phyloP scores from a whole-genome alignment of 2,888 invertebrate genomes.

The Agrochola circellaris region DNA sequence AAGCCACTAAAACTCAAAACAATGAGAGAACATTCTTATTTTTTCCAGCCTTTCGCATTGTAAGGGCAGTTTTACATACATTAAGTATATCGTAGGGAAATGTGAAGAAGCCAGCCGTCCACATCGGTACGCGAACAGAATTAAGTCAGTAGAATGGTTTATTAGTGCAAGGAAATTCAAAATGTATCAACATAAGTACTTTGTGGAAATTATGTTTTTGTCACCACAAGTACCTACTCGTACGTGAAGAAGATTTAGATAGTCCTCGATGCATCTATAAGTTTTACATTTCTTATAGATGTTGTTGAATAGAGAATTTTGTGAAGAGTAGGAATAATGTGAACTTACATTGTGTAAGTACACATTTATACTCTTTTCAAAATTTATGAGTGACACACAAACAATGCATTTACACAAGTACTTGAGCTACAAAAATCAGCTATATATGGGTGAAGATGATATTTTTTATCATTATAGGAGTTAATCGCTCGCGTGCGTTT shows the following conservation, averaged over 20 bases:
- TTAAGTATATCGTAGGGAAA: constrained; percentile 59
- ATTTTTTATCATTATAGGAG: constrained; percentile 65
- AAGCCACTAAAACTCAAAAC: constrained; percentile 58
- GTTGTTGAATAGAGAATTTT: constrained; percentile 23
- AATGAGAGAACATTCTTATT: constrained; percentile 54
- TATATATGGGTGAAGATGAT: constrained; percentile 55
- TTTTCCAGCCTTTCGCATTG: constrained; percentile 50
- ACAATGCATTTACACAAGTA: constrained; percentile 38
- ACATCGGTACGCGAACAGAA: constrained; percentile 56
- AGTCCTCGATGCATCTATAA: constrained; percentile 13
- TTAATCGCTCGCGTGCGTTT: constrained; percentile 85
- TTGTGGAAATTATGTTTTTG: constrained; percentile 57
- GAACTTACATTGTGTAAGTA: neutral
- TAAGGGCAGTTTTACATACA: constrained; percentile 63
- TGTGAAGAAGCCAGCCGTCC: constrained; percentile 52
- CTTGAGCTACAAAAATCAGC: constrained; percentile 41
- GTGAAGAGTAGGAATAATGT: neutral
- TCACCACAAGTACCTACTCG: constrained; percentile 29
- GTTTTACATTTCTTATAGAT: constrained; percentile 13
- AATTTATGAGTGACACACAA: constrained; percentile 48
- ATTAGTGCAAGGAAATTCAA: constrained; percentile 56
- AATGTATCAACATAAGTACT: constrained; percentile 48
- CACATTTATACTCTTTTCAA: neutral
- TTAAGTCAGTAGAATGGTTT: constrained; percentile 62
- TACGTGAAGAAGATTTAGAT: constrained; percentile 57